These are phyloP conservation scores for Drosophila nasuta DNA, from an alignment of 1,140 invertebrate genomes.

Conservation along the genomic window DNA sequence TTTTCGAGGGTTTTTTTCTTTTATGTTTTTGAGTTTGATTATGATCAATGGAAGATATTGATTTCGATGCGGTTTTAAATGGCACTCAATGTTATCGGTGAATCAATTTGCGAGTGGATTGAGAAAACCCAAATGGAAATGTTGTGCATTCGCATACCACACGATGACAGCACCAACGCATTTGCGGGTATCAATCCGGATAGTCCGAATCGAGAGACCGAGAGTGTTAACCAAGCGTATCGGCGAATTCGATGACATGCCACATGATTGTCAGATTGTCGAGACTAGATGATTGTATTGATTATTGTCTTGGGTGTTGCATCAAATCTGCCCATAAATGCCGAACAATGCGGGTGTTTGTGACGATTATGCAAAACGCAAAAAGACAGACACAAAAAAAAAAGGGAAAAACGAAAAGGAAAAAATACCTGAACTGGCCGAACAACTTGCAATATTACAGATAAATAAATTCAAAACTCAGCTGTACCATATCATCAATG, in stretches of 20 bases:
- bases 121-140: conserved; percentile 54
- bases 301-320: conserved; percentile 48
- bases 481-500: conserved; percentile 40
- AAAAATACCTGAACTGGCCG: conserved; percentile 17
- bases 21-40: conserved; percentile 17
- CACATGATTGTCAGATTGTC: conserved; percentile 39
- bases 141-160: conserved; percentile 52
- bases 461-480: conserved; percentile 1
- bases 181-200: conserved; percentile 24
- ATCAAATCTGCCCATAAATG: conserved; percentile 60
- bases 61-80: conserved; percentile 76
- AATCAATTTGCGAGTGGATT: conserved; percentile 54
- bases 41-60: conserved; percentile 68
- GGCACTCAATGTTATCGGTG: conserved; percentile 61
- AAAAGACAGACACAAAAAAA: too few species aligned
- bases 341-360: conserved; percentile 72
- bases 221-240: background rate
- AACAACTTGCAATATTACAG: conserved; percentile 13
- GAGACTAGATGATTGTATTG: conserved; percentile 16
- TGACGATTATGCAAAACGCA: conserved; percentile 69
- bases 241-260: conserved; percentile 57
- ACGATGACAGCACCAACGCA: background rate
- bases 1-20: background rate
- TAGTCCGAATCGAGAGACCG: background rate
- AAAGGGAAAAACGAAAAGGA: too few species aligned